Evolutionary conservation across 1,140 invertebrate species (phyloP), one percentile per base, ranked within the genome.

Genomic region (Melitaea cinxia): DNA sequence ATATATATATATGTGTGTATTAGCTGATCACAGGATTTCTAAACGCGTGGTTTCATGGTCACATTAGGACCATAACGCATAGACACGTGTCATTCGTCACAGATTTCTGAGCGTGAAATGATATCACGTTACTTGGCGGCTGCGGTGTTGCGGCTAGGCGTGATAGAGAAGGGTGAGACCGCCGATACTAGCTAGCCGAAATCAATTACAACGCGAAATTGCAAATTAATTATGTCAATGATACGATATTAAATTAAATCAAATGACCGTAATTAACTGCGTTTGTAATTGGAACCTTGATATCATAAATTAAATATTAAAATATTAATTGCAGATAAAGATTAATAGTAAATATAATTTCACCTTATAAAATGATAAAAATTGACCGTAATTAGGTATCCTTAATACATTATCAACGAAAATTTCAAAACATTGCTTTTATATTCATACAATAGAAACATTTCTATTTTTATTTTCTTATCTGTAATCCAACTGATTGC

Each of bases 61-160:
- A 39, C 61, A 54, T 54, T 58, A 42, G 66, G 53, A 21, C 52
- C 42, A 37, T 55, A 47, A 47, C 21, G 23, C 54, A 50, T 63
- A 39, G 53, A 55, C 77, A 76, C 78, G 75, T 80, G 80, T 70
- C 75, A 77, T 77, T 77, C 78, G 80, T 83, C 75, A 85, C 78
- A 77, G 78, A 76, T 83, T 77, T 76, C 26, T 63, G 35, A 70
- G 68, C 77, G 68, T 82, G 82, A 84, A 84, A 83, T 83, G 73
- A 83, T 72, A 71, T 73, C 52, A 65, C 75, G 74, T 80, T 73
- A 78, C 73, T 84, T 79, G 73, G 73, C 74, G 74, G 72, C 72
- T 57, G 28, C 24, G 26, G 56, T 26, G 37, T 17, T 83, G 82
- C 39, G 77, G 82, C 60, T 42, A 66, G 78, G 76, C 62, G 77